phyloP scores from a whole-genome alignment of 2,888 invertebrate genomes.

The Tolmerus cingulatus region DNA sequence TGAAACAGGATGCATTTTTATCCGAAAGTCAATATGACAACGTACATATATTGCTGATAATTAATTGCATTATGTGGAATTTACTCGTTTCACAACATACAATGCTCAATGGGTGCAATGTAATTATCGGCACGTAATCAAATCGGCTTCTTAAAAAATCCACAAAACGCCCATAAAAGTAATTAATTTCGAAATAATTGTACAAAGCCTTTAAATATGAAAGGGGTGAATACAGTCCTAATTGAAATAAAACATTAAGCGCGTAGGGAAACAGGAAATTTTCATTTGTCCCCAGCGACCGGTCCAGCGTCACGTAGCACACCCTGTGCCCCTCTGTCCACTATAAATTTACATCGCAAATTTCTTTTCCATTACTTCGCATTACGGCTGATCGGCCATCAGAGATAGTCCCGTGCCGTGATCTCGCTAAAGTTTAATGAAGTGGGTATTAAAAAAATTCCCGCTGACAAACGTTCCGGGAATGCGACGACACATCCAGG shows the following conservation, averaged over 20 bases:
- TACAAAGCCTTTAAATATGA: background rate
- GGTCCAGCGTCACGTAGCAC: background rate
- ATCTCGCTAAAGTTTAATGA: slow-evolving; percentile 4
- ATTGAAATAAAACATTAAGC: background rate
- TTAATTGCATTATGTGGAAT: background rate
- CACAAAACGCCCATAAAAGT: background rate
- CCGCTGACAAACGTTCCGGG: background rate
- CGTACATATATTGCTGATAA: background rate
- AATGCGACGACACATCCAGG: background rate
- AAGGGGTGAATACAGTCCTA: background rate
- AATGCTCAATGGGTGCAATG: background rate
- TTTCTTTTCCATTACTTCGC: background rate
- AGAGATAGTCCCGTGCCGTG: background rate
- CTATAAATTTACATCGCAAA: background rate
- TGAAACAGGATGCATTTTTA: background rate
- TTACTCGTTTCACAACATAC: background rate
- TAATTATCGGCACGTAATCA: background rate
- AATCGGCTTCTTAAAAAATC: background rate
- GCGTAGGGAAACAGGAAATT: background rate
- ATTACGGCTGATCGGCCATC: background rate
- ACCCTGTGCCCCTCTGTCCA: background rate
- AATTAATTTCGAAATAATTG: background rate
- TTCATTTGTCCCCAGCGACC: background rate
- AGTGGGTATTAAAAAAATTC: background rate
- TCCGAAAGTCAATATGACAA: background rate